A percentile compares a stretch with the other conserved stretches of the same genome.
Conservation (phyloP, 2,888 invertebrate species). For the Xestoiulus laeticollis region DNA sequence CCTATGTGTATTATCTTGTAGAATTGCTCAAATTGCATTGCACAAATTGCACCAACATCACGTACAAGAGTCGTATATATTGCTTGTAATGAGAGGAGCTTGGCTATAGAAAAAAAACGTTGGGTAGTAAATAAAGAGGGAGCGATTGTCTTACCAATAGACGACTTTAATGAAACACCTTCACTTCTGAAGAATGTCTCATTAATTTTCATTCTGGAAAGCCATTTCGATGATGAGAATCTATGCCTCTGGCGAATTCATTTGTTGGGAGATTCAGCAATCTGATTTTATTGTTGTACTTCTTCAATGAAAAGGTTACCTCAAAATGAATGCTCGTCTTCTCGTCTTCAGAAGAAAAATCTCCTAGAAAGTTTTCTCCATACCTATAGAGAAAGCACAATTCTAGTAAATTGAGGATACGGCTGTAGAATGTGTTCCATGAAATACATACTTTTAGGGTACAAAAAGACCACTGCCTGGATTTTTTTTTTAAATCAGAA, state of each 20-base stretch:
- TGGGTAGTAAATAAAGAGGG: slow-evolving; percentile 16
- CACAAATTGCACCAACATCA: neutral
- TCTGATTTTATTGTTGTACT: slow-evolving; percentile 9
- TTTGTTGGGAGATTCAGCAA: neutral
- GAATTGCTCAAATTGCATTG: neutral
- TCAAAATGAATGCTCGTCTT: neutral
- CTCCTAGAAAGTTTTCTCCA: neutral
- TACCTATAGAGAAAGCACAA: neutral
- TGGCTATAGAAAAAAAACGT: neutral
- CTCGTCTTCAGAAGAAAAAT: neutral
- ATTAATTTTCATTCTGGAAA: slow-evolving; percentile 26
- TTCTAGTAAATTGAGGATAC: slow-evolving; percentile 13
- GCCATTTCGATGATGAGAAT: slow-evolving; percentile 26
- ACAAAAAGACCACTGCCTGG: neutral
- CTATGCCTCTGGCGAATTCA: slow-evolving; percentile 10
- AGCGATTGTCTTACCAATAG: slow-evolving; percentile 19
- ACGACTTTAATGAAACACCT: slow-evolving; percentile 26
- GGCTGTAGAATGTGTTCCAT: neutral
- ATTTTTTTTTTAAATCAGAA: neutral
- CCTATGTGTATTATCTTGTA: neutral
- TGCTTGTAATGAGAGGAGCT: neutral
- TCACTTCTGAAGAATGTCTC: slow-evolving; percentile 5
- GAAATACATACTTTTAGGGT: slow-evolving; percentile 9
- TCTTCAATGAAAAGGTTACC: neutral
- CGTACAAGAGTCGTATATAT: neutral